These are phyloP conservation scores for Augochlora pura DNA, from an alignment of 1,140 invertebrate species.

Conservation along the genomic window DNA sequence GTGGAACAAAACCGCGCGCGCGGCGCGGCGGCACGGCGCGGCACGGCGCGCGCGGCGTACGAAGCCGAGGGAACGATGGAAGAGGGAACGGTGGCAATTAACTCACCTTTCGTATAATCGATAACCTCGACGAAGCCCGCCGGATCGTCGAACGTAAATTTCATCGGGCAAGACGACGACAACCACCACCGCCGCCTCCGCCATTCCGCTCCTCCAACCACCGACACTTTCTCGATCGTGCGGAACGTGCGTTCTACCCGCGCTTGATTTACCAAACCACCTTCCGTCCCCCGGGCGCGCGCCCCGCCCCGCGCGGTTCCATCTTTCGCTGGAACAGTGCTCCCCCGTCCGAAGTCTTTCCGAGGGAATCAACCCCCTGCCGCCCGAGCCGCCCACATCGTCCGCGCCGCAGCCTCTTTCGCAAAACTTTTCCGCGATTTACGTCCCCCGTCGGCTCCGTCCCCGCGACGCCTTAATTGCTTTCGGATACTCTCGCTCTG, in stretches of 20 bases:
- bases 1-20: slow-evolving; percentile 36
- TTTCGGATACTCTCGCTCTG: slow-evolving; percentile 38
- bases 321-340: slow-evolving; percentile 43
- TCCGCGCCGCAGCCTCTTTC: slow-evolving; percentile 15
- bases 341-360: slow-evolving; percentile 32
- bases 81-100: slow-evolving; percentile 48
- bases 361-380: slow-evolving; percentile 45
- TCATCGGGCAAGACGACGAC: slow-evolving; percentile 44
- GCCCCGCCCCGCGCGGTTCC: not conserved
- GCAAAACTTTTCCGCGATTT: slow-evolving; percentile 58
- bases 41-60: no score
- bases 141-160: slow-evolving; percentile 59
- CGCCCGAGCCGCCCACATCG: not conserved
- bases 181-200: slow-evolving; percentile 24
- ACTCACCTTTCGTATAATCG: slow-evolving; percentile 55
- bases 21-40: not conserved
- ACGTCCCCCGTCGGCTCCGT: not conserved
- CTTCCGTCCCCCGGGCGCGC: slow-evolving; percentile 24
- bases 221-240: slow-evolving; percentile 57
- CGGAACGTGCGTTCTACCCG: slow-evolving; percentile 55
- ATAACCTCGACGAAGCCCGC: slow-evolving; percentile 46
- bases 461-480: slow-evolving; percentile 33
- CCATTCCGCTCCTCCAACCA: slow-evolving; percentile 4
- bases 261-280: slow-evolving; percentile 64
- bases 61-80: not conserved